Evolutionary conservation across 2,113 vertebrate genomes (phyloP).

Genomic region (Morone saxatilis): DNA sequence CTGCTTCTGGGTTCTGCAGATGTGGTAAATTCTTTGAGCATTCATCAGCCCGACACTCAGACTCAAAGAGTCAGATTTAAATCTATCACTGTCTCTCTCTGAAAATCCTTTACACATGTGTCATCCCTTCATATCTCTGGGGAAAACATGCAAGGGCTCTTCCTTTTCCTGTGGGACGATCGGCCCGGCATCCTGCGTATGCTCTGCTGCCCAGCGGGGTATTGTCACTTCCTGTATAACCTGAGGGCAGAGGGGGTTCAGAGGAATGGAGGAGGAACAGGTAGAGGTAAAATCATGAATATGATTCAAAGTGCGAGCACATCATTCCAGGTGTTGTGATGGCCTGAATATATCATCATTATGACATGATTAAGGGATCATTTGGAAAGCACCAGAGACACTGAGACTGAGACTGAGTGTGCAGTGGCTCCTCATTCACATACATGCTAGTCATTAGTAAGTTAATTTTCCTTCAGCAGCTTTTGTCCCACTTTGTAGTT

Average conservation of each 20-base stretch:
- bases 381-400: conserved; percentile 43
- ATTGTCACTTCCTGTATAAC: conserved; percentile 63
- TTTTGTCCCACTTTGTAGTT: conserved; percentile 35
- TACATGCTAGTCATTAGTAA: conserved; percentile 30
- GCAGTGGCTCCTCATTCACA: conserved; percentile 16
- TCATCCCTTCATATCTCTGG: conserved; percentile 55
- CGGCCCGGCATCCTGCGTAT: conserved; percentile 47
- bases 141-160: conserved; percentile 62
- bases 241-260: neutral
- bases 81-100: conserved; percentile 30
- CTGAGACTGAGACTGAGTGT: conserved; percentile 29
- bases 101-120: conserved; percentile 51
- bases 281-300: conserved; percentile 19
- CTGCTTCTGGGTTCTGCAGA: conserved; percentile 25
- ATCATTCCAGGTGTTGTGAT: conserved; percentile 5
- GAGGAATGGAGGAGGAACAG: neutral
- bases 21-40: conserved; percentile 69
- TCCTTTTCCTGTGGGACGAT: conserved; percentile 78
- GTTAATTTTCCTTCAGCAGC: conserved; percentile 35
- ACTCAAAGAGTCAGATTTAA: conserved; percentile 12
- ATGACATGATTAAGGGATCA: conserved; percentile 32
- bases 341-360: conserved; percentile 16
- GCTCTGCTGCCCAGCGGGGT: conserved; percentile 47
- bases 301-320: conserved; percentile 8
- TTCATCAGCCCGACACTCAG: conserved; percentile 59